Evolutionary conservation across 2,113 vertebrate genomes (phyloP).

Genomic region (Scalopus aquaticus): DNA sequence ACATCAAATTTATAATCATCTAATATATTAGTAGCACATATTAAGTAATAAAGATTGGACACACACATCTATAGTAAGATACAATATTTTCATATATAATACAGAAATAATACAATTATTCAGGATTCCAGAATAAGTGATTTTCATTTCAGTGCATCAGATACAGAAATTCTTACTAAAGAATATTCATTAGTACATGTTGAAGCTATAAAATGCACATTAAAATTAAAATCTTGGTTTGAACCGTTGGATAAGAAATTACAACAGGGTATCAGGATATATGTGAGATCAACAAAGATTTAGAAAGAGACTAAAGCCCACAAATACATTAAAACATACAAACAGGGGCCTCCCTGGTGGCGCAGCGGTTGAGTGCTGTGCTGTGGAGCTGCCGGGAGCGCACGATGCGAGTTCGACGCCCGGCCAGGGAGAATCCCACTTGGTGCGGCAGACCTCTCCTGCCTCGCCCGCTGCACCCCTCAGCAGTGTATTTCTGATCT

Average conservation of each 20-base stretch:
- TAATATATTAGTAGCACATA: not conserved
- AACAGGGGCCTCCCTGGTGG: too few species aligned
- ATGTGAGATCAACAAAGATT: not conserved
- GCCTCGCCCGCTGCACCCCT: too few species aligned
- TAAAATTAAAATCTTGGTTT: not conserved
- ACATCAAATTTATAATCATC: not conserved
- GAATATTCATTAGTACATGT: not conserved
- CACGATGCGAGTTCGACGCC: too few species aligned
- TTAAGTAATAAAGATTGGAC: not conserved
- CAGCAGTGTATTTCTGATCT: too few species aligned
- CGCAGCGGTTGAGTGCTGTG: too few species aligned
- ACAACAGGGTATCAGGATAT: not conserved
- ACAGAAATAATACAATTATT: not conserved
- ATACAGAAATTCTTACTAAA: not conserved
- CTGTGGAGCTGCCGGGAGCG: too few species aligned
- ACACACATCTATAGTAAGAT: too few species aligned
- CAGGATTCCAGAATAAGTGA: not conserved
- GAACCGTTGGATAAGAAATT: not conserved
- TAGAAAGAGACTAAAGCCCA: not conserved
- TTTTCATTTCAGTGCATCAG: not conserved
- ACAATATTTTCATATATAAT: not conserved
- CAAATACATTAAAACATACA: not conserved
- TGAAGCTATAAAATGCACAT: not conserved
- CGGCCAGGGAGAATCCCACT: too few species aligned
- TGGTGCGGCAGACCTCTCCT: too few species aligned